Conservation (phyloP, 2,797 vertebrate genomes). For the Neopelma chrysocephalum region DNA sequence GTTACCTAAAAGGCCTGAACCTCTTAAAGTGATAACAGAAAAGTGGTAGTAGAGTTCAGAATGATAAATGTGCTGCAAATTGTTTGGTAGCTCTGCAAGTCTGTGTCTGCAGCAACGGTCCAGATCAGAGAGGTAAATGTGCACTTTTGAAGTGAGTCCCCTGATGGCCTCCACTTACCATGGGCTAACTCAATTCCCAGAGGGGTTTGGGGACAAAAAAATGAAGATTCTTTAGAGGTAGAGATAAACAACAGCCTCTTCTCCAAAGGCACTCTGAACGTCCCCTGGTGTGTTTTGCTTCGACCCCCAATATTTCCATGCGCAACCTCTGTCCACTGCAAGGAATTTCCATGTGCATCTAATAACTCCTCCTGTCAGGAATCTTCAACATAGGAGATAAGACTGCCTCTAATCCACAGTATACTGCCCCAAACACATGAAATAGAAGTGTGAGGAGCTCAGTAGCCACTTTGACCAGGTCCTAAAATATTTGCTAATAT, state of each 20-base stretch:
- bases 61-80: not conserved
- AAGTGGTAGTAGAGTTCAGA: not conserved
- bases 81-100: not conserved
- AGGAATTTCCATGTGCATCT: not conserved
- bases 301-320: not conserved
- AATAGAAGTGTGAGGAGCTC: not conserved
- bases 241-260: not conserved
- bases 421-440: not conserved
- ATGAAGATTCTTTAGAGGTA: not conserved
- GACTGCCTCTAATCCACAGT: not conserved
- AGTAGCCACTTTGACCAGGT: not conserved
- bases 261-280: not conserved
- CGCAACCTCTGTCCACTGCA: not conserved
- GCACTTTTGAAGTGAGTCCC: not conserved
- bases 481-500: not conserved
- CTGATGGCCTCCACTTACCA: not conserved
- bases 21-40: not conserved
- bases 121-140: not conserved
- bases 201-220: not conserved
- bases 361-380: not conserved
- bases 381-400: not conserved
- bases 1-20: not conserved
- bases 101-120: not conserved
- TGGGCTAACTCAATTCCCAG: not conserved
- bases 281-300: not conserved